Percentiles rank a stretch among this genome's conserved stretches.
phyloP scores from a whole-genome alignment of 2,797 vertebrate genomes.

The Gallinago nigripennis region DNA sequence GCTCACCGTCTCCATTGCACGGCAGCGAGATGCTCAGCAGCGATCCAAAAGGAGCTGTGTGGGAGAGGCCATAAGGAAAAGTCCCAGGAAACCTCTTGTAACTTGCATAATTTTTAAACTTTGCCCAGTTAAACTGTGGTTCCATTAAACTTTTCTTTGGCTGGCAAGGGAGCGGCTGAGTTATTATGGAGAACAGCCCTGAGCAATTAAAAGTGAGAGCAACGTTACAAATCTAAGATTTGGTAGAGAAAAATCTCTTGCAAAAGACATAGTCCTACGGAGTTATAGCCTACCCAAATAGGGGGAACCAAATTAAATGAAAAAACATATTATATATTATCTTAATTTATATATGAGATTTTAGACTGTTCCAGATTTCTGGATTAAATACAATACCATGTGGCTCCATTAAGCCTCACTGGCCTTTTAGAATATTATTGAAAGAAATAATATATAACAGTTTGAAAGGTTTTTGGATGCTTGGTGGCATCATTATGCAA shows the following conservation, averaged over 20 bases:
- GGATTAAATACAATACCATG: conserved; percentile 71
- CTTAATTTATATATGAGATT: conserved; percentile 60
- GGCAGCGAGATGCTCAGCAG: not conserved
- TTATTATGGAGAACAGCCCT: conserved; percentile 1
- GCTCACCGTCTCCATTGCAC: not conserved
- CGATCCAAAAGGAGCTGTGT: rapidly evolving
- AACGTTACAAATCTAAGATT: conserved; percentile 7
- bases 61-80: not conserved
- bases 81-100: not conserved
- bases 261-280: not conserved
- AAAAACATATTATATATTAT: conserved; percentile 68
- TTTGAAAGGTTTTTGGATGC: conserved; percentile 71
- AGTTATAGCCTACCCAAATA: conserved; percentile 37
- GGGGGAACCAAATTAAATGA: conserved; percentile 49
- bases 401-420: conserved; percentile 63
- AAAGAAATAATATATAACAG: conserved; percentile 65
- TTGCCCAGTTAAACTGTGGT: conserved; percentile 18
- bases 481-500: conserved; percentile 65
- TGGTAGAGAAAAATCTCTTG: conserved; percentile 22
- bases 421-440: conserved; percentile 67
- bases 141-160: conserved; percentile 36
- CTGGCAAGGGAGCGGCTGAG: conserved; percentile 1
- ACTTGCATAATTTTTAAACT: conserved; percentile 1
- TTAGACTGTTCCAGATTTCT: conserved; percentile 68
- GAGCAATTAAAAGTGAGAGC: conserved; percentile 46